Percentiles rank a stretch among this genome's conserved stretches.
Evolutionary conservation across 2,888 invertebrate species (phyloP).

Genomic region (Phania funesta): DNA sequence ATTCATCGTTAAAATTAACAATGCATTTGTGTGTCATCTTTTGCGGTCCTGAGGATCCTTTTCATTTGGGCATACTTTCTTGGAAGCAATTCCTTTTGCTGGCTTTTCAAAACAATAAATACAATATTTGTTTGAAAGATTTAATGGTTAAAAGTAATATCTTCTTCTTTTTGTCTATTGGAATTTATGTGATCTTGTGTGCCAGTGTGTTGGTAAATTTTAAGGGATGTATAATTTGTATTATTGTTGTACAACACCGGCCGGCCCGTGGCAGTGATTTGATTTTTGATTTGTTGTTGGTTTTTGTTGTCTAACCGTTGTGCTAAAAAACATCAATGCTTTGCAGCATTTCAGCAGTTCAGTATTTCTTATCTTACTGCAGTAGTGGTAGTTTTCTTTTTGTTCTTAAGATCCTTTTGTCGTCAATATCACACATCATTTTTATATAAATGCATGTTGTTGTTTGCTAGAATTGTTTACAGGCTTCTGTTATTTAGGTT

Average conservation of each 20-base stretch:
- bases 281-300: conserved; percentile 65
- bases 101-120: conserved; percentile 79
- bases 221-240: conserved; percentile 64
- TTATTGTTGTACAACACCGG: conserved; percentile 75
- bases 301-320: conserved; percentile 66
- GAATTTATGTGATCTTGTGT: conserved; percentile 5
- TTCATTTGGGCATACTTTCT: conserved; percentile 68
- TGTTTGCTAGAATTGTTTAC: conserved; percentile 60
- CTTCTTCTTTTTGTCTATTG: conserved; percentile 18
- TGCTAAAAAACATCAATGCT: conserved; percentile 44
- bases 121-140: conserved; percentile 70
- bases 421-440: conserved; percentile 79
- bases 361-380: conserved; percentile 11
- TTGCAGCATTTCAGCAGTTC: conserved; percentile 25
- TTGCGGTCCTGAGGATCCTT: conserved; percentile 46
- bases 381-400: conserved; percentile 39
- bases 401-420: conserved; percentile 66
- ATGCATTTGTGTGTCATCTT: conserved; percentile 40
- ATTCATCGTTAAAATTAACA: conserved; percentile 4
- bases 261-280: conserved; percentile 79
- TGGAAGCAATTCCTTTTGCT: conserved; percentile 78
- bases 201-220: conserved; percentile 5
- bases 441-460: conserved; percentile 62
- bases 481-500: conserved; percentile 62
- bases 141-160: conserved; percentile 47